A percentile compares a stretch with the other conserved stretches of the same genome.
phyloP scores from a whole-genome alignment of 2,888 invertebrate species.

The Branchellion lobata region DNA sequence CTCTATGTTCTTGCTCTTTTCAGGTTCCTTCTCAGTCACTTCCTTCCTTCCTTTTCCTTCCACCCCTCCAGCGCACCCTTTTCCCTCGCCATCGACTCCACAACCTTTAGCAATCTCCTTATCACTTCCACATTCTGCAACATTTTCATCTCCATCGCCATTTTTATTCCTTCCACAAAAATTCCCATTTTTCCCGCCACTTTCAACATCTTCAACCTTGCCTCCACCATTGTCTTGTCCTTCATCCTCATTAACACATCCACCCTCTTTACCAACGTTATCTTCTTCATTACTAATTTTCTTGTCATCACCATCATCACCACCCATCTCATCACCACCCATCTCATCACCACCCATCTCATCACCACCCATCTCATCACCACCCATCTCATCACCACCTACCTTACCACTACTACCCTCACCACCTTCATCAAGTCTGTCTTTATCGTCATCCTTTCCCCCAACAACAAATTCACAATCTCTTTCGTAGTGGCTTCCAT shows the following conservation, averaged over 20 bases:
- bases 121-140: slow-evolving; percentile 17
- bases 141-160: neutral
- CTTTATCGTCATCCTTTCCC: slow-evolving; percentile 3
- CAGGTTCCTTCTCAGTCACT: no score
- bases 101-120: neutral
- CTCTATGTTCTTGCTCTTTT: no score
- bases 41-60: neutral
- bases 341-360: neutral
- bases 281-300: neutral
- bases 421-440: neutral
- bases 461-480: no score
- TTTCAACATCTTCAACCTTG: neutral
- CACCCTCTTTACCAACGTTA: neutral
- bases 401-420: neutral
- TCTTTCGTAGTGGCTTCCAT: no score
- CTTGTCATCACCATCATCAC: neutral
- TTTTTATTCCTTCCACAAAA: neutral
- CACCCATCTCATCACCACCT: neutral
- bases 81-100: neutral
- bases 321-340: neutral
- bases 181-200: neutral
- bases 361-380: neutral
- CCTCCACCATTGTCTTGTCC: neutral
- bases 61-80: neutral
- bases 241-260: no score